Evolutionary conservation across 2,113 vertebrate species (phyloP).

Genomic region (Fulica atra): DNA sequence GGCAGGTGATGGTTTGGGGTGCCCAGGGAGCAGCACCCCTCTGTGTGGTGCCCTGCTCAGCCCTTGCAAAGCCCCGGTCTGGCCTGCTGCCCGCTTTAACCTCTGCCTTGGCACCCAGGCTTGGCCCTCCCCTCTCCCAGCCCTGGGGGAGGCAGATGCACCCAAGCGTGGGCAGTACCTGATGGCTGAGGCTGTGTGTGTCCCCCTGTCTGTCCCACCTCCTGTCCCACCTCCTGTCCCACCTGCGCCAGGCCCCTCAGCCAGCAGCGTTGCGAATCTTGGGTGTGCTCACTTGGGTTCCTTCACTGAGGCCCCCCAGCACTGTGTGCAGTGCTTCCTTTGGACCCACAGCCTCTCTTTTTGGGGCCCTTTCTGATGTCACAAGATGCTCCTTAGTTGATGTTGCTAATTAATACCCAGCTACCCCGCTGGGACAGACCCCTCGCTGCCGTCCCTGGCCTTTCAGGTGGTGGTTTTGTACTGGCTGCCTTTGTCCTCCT

Average conservation of each 20-base stretch:
- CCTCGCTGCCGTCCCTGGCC: not conserved
- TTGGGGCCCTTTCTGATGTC: not conserved
- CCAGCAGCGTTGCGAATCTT: not conserved
- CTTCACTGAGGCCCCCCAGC: not conserved
- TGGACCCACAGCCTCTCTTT: not conserved
- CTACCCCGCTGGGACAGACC: not conserved
- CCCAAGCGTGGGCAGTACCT: accelerated
- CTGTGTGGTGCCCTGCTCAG: accelerated
- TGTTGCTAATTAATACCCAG: not conserved
- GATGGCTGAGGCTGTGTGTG: not conserved
- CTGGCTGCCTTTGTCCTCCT: not conserved
- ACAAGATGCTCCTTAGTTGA: not conserved
- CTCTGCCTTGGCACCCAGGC: not conserved
- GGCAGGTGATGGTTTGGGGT: not conserved
- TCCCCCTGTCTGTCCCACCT: not conserved
- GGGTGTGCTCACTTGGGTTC: not conserved
- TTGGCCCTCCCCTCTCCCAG: not conserved
- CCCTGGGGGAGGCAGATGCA: not conserved
- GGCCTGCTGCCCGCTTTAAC: not conserved
- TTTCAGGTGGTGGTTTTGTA: not conserved
- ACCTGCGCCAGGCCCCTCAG: accelerated
- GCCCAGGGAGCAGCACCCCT: not conserved
- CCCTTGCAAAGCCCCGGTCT: not conserved
- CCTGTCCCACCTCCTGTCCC: not conserved
- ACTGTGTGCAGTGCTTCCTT: not conserved